These are phyloP conservation scores for Sebastes matsubarae DNA, from an alignment of 2,797 vertebrate genomes.

Conservation along the genomic window DNA sequence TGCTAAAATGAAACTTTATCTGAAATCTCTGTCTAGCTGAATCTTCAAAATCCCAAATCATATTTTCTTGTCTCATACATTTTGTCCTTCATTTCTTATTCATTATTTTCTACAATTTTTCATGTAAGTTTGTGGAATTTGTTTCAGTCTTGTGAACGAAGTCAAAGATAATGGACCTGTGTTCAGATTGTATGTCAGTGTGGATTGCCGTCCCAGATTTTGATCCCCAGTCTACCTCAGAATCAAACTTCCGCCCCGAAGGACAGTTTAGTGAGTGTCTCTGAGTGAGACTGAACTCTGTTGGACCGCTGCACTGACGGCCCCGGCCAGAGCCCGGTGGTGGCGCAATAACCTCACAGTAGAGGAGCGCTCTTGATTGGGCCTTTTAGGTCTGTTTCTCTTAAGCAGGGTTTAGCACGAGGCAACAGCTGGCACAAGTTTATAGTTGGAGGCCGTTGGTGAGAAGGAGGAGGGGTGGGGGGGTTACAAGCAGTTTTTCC, in stretches of 20 bases:
- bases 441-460: conserved; percentile 67
- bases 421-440: conserved; percentile 83
- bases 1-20: background rate
- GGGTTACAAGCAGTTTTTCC: conserved; percentile 19
- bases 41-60: background rate
- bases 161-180: background rate
- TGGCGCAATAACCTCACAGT: conserved; percentile 72
- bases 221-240: background rate
- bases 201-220: background rate
- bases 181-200: background rate
- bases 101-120: background rate
- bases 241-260: background rate
- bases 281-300: background rate
- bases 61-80: background rate
- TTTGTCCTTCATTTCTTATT: background rate
- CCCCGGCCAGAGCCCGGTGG: conserved; percentile 50
- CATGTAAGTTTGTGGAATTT: background rate
- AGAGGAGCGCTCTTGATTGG: conserved; percentile 62
- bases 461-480: conserved; percentile 12
- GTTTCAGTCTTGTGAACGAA: background rate
- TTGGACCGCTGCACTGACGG: conserved; percentile 26
- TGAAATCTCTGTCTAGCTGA: background rate
- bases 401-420: conserved; percentile 83
- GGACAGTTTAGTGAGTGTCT: background rate
- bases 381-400: conserved; percentile 83